Evolutionary conservation across 1,140 invertebrate genomes (phyloP).

Genomic region (Aphelinus atriplicis): DNA sequence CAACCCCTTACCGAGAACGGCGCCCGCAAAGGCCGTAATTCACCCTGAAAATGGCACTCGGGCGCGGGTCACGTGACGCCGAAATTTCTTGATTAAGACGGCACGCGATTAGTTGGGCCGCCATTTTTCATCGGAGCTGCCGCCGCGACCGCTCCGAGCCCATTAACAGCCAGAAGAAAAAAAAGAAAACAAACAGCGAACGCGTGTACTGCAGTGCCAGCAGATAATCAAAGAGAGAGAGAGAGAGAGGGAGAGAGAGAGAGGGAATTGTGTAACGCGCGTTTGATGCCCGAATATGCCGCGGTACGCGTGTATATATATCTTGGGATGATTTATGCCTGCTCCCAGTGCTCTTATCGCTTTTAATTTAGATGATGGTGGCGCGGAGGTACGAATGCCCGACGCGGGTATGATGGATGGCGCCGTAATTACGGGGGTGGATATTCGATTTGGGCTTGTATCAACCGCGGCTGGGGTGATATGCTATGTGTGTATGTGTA

Average conservation of each 20-base stretch:
- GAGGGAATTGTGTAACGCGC: conserved; percentile 16
- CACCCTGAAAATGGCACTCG: conserved; percentile 22
- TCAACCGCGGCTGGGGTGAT: too few relatives aligned
- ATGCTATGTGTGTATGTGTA: too few relatives aligned
- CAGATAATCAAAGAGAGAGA: not conserved
- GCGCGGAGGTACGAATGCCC: conserved; percentile 1
- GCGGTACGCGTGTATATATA: not conserved
- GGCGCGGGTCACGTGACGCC: conserved; percentile 52
- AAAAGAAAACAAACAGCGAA: too few relatives aligned
- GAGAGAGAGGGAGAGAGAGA: conserved; percentile 2
- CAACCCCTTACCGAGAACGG: conserved; percentile 51
- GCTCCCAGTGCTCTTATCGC: conserved; percentile 1
- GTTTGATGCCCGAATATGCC: conserved; percentile 3
- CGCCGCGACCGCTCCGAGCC: not conserved
- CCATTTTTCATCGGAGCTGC: conserved; percentile 29
- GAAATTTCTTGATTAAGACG: conserved; percentile 61
- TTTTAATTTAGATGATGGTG: conserved; percentile 16
- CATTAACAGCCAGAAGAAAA: too few relatives aligned
- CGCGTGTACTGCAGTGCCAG: too few relatives aligned
- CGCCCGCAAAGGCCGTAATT: conserved; percentile 36
- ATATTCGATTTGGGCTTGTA: too few relatives aligned
- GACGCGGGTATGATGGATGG: conserved; percentile 27
- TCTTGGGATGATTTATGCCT: too few relatives aligned
- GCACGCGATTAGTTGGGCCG: conserved; percentile 48
- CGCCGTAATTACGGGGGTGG: conserved; percentile 19